Evolutionary conservation across 2,113 vertebrate genomes (phyloP).

Genomic region (Seriola quinqueradiata): DNA sequence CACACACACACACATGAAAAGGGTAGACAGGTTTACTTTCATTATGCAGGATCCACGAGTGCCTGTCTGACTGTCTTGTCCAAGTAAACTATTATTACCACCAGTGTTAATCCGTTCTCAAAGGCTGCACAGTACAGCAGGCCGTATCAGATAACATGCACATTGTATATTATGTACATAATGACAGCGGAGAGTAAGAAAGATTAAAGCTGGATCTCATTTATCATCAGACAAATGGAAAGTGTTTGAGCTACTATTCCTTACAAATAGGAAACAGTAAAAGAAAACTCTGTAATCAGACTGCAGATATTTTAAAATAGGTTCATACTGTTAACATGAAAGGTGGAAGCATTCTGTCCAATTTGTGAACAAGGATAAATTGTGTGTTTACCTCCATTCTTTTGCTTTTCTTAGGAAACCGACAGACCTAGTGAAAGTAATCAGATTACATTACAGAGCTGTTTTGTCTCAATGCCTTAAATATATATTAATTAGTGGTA

Average conservation of each 20-base stretch:
- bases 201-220: constrained; percentile 20
- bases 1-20: neutral
- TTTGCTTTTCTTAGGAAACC: too few relatives aligned
- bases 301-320: too few relatives aligned
- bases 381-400: too few relatives aligned
- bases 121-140: neutral
- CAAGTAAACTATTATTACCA: constrained; percentile 51
- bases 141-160: constrained; percentile 29
- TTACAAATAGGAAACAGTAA: neutral
- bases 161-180: constrained; percentile 5
- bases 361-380: too few relatives aligned
- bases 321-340: too few relatives aligned
- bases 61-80: constrained; percentile 26
- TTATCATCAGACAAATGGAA: neutral
- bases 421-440: too few relatives aligned
- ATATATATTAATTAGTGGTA: neutral
- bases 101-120: constrained; percentile 35
- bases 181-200: neutral
- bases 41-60: neutral
- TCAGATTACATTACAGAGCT: too few relatives aligned
- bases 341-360: neutral
- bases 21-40: constrained; percentile 27
- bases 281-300: neutral
- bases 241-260: neutral
- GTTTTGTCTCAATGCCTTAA: neutral